Base-by-base conservation (phyloP, 1,140 invertebrate genomes). In the Lamellibrachia luymesi region DNA sequence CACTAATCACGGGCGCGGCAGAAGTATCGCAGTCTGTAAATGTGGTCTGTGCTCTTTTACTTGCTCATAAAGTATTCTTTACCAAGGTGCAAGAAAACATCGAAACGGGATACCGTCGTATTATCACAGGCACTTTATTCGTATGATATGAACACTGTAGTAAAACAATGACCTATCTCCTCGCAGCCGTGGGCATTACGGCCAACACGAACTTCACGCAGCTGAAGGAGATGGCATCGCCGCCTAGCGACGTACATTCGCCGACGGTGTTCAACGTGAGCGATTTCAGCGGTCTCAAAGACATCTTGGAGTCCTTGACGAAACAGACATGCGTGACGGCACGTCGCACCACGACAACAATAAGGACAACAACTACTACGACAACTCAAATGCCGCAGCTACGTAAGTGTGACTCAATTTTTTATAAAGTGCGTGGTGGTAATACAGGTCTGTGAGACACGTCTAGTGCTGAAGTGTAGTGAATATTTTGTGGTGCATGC, bases 141-240 rank as follows among this genome's bases (percentile, higher is more conserved):
- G 38, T 38, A 38, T 38, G 38, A 38, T 38, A 38, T 38, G 38
- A 38, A 38, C 38, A 38, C 38, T 38, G 38, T 38, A 38, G 38
- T 38, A 38, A 38, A 38, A 38, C 38, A 38, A 38, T 38, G 38
- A 38, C 38, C 38, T 38, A 38, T 38, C 38, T 38, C 38, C 38
- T 38, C 38, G 38, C 38, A 38, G 90, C 50, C 49, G 25, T 91
- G 2, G 90, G 90, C 6, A 91, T 91, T n/a, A 51, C 49, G 2
- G 50, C 49, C 90, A 91, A 91, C 90, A 91, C 90, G 13, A 91
- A 91, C 49, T 49, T 50, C 90, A 51, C 38, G 13, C 49, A 91
- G 22, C 90, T 91, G 90, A 91, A 91, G 90, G 50, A 91, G 90
- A 91, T 91, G 49, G 90, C 90, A 4, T 91, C 90, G 50, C 38